These are phyloP conservation scores for Danio rerio DNA, from an alignment of 2,113 vertebrate genomes.

Conservation along the genomic window GRCz12tu NC_133180.1:61644001-61644500, in stretches of 20 bases:
- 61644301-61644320: neutral
- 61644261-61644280: neutral
- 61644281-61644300: neutral
- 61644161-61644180: constrained; percentile 99
- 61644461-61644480: too few relatives aligned
- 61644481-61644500: too few relatives aligned
- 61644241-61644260: constrained; percentile 42
- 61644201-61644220: constrained; percentile 86
- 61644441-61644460: too few relatives aligned
- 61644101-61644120: constrained; percentile 99
- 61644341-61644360: too few relatives aligned
- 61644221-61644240: constrained; percentile 87
- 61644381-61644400: neutral
- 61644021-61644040: constrained; percentile 98
- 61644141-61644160: constrained; percentile 99
- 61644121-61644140: constrained; percentile 99
- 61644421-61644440: too few relatives aligned
- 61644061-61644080: constrained; percentile 99
- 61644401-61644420: neutral
- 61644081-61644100: constrained; percentile 99
- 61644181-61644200: constrained; percentile 92
- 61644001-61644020: constrained; percentile 34
- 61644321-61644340: neutral
- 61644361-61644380: too few relatives aligned
- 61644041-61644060: constrained; percentile 99